These are phyloP conservation scores for Nicator chloris DNA, from an alignment of 2,113 vertebrate species.

Conservation along the genomic window DNA sequence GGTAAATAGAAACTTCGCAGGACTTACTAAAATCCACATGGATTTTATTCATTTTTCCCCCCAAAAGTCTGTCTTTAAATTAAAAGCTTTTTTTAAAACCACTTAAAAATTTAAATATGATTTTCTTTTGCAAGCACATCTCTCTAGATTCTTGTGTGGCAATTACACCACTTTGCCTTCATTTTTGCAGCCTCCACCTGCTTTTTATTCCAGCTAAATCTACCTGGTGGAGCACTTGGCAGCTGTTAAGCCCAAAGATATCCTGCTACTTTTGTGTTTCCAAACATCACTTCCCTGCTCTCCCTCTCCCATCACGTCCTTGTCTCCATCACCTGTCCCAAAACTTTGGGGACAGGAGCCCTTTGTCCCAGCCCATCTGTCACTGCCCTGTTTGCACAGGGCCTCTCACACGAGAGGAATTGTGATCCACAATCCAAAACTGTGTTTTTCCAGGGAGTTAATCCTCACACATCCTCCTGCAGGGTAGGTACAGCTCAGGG, in stretches of 20 bases:
- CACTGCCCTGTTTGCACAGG: not conserved
- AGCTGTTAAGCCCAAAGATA: not conserved
- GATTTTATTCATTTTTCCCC: accelerated
- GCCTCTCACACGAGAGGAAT: not conserved
- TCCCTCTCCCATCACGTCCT: not conserved
- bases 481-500: not conserved
- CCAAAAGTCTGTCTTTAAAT: not conserved
- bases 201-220: not conserved
- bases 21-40: not conserved
- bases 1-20: no score
- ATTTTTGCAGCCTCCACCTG: not conserved
- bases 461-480: not conserved
- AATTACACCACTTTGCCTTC: not conserved
- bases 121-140: not conserved
- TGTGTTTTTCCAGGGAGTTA: not conserved
- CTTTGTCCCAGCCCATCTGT: not conserved
- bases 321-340: not conserved
- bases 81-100: not conserved
- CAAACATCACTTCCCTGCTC: not conserved
- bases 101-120: not conserved
- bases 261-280: not conserved
- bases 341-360: not conserved
- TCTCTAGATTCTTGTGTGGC: not conserved
- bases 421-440: not conserved
- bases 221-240: not conserved